Evolutionary conservation across 2,113 vertebrate species (phyloP).

Genomic region (Orientallactaga bullata): DNA sequence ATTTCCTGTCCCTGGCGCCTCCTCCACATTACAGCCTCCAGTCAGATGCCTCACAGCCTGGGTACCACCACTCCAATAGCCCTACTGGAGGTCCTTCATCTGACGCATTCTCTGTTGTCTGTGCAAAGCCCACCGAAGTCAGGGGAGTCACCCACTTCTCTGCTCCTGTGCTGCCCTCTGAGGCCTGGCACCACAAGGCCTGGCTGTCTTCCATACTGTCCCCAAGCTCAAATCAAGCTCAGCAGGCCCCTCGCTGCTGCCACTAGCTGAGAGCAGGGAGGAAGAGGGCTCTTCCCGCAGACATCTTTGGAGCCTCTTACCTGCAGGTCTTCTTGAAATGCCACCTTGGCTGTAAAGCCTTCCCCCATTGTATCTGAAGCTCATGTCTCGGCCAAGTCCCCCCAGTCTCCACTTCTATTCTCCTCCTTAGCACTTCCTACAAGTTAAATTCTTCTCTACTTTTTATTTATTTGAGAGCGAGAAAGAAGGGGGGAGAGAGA

Average conservation of each 20-base stretch:
- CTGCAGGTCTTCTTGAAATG: background rate
- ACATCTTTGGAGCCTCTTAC: background rate
- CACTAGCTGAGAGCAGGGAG: fast-evolving
- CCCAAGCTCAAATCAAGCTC: background rate
- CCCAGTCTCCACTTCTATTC: background rate
- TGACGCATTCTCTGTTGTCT: fast-evolving
- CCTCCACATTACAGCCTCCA: background rate
- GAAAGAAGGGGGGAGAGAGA: too few relatives aligned
- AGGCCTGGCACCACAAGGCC: background rate
- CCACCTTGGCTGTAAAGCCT: background rate
- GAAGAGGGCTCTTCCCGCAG: background rate
- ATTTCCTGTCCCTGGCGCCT: fast-evolving
- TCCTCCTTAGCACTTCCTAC: background rate
- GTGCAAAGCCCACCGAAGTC: background rate
- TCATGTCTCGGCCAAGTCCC: background rate
- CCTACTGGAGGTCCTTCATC: fast-evolving
- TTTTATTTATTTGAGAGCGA: too few relatives aligned
- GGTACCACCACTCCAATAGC: background rate
- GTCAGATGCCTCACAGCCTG: background rate
- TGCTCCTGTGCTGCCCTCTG: background rate
- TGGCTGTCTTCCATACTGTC: fast-evolving
- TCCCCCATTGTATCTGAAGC: background rate
- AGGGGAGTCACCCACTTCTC: background rate
- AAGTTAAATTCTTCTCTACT: background rate
- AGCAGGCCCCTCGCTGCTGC: fast-evolving